Base-by-base conservation (phyloP, 2,888 invertebrate genomes). In the Hipparchia semele region DNA sequence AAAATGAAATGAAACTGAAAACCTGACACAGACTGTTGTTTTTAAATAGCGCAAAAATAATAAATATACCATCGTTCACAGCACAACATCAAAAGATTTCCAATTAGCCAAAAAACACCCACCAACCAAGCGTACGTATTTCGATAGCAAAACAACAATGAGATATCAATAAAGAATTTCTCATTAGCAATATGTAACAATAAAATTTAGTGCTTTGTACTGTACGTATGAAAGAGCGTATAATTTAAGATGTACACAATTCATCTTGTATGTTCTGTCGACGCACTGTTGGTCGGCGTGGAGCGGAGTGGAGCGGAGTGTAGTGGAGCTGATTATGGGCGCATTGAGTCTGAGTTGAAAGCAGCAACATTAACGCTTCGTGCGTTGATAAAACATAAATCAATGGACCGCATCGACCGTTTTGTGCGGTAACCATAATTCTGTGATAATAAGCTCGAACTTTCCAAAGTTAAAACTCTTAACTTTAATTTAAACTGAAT, bases 381-480 rank as follows among this genome's bases (percentile, higher is more conserved):
- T 66, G 71, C 77, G 77, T 79, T 86, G 83, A 84, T 84, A 81
- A 76, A 76, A 80, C 80, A 82, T 84, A 83, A 86, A 86, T 87
- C 85, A 86, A 82, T 81, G 81, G 75, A 75, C 74, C 65, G 77
- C 79, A 74, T 74, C 76, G 76, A 75, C 73, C 65, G 69, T 76
- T 39, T 70, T 70, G 73, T 81, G 79, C 78, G 80, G 81, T 80
- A 78, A 76, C 81, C 73, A 80, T 71, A 58, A 12, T 6, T 72
- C 70, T 76, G 10, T 65, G 8, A 49, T 49, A 6, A 49, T 49
- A 6, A 23, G 23, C 23, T 49, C 1, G 49, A 49, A 7, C 49
- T 49, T 8, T 4, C 49, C 49, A 49, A 49, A 49, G 49, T 49
- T 49, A 49, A 49, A 7, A 6, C 8, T 49, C 49, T 6, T 49